Base-by-base conservation (phyloP, 2,113 vertebrate genomes). In the Pantherophis guttatus region DNA sequence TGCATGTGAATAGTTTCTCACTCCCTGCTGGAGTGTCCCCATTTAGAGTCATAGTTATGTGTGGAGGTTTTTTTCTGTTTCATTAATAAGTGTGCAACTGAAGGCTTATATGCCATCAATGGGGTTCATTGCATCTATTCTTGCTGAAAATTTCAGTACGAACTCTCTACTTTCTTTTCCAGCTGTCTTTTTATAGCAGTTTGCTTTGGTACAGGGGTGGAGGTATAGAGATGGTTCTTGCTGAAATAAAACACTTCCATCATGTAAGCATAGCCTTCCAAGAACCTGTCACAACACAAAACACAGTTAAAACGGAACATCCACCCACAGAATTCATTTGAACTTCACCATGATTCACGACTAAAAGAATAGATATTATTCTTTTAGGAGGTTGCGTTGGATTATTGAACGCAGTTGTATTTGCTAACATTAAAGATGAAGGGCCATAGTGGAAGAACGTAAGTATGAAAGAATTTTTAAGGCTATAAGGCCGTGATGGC, bases 241-340 rank as follows among this genome's bases (percentile, higher is more conserved):
- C 55, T 54, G 90, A 91, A 96, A 97, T 95, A 95, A 97, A 97
- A 97, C 95, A 94, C 93, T 97, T 97, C 94, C 95, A 92, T 94
- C 95, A 94, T 93, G 89, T 94, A 96, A 95, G 92, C 57, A 92
- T 93, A 93, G 93, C 93, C 94, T 95, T 96, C 93, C 92, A 92
- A 96, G 96, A 94, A 85, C 95, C 93, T 96, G 96, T 96, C 93
- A 96, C 94, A 96, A 96, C 89, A 92, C 39, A 89, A 94, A 97
- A 92, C 94, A 92, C 94, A 95, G 94, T 95, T 97, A 94, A 96
- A 95, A 93, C 75, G 87, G 96, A 96, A 94, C 92, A 92, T 93
- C 91, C 58, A 75, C 90, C 96, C 94, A 90, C 92, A 39, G 89
- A 70, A 88, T 65, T 24, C 57, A 58, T 87, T 75, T 52, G 58